Evolutionary conservation across 2,797 vertebrate species (phyloP).

Genomic region (Ptychadena robeensis): DNA sequence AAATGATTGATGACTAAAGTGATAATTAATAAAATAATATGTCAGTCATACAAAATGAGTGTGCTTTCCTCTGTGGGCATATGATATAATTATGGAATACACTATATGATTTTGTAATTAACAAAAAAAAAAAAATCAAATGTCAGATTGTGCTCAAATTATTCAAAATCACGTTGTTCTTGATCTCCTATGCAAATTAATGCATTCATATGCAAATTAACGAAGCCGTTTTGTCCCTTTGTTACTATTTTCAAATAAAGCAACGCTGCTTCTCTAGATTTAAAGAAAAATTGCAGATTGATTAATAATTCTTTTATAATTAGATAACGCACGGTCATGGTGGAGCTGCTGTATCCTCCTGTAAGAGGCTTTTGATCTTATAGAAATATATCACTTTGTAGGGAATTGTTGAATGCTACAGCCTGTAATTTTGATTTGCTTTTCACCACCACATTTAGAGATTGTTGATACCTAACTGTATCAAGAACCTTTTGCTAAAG

Average conservation of each 20-base stretch:
- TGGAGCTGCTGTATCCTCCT: slow-evolving; percentile 8
- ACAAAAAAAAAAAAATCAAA: slow-evolving; percentile 19
- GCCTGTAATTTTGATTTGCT: slow-evolving; percentile 40
- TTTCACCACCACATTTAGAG: slow-evolving; percentile 33
- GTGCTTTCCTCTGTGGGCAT: background rate
- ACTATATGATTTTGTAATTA: background rate
- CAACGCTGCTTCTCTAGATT: background rate
- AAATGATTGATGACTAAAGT: slow-evolving; percentile 23
- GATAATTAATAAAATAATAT: slow-evolving; percentile 16
- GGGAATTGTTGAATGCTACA: slow-evolving; percentile 16
- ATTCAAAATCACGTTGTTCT: slow-evolving; percentile 6
- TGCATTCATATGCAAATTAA: slow-evolving; percentile 13
- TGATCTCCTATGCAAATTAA: slow-evolving; percentile 30
- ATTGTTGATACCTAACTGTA: slow-evolving; percentile 33
- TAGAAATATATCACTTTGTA: slow-evolving; percentile 16
- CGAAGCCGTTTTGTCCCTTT: background rate
- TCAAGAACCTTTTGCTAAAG: slow-evolving; percentile 26
- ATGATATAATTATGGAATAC: slow-evolving; percentile 24
- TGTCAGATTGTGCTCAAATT: slow-evolving; percentile 7
- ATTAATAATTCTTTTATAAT: too few relatives aligned
- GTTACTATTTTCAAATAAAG: too few relatives aligned
- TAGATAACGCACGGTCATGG: background rate
- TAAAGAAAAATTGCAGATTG: background rate
- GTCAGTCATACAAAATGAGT: slow-evolving; percentile 23
- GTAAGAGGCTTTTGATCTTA: background rate